Evolutionary conservation across 2,797 vertebrate species (phyloP), one percentile per base, ranked within the genome.

Genomic region (Gallirallus australis): DNA sequence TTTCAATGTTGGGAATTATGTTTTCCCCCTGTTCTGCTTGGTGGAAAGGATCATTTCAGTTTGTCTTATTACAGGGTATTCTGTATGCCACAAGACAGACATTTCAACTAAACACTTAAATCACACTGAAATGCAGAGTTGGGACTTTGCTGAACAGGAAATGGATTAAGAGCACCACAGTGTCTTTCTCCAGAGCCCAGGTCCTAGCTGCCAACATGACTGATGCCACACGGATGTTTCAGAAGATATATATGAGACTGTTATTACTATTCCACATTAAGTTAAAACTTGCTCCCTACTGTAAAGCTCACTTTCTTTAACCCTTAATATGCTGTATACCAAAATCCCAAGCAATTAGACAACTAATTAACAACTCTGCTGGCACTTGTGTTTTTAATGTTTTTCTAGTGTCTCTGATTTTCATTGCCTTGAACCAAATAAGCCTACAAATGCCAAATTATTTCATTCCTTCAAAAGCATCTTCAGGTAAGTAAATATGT

Each of bases 301-400:
- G 20, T 68, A 86, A 86, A 64, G 25, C 24, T 80, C n/a, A 30
- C 33, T 37, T 31, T 70, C 61, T 77, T 75, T 66, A 95, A 72
- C 15, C 45, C 15, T 53, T 60, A 53, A 42, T 15, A 61, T 16
- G 37, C 14, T 2, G 3, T 7, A 18, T 20, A n/a, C 6, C 14
- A n/a, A 78, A 81, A 78, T 30, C 16, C 8, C 28, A 71, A 83
- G 16, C 12, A n/a, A 78, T 24, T 37, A 17, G 17, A 18, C 39
- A 12, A 12, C 21, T 48, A 48, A 31, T 57, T 42, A 69, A 82
- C 35, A 47, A 37, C 39, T 59, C 75, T 19, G 24, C 15, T 50
- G 50, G 12, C 53, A 39, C 35, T 64, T 39, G 35, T 0, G 2
- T 48, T 82, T 80, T 71, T 37, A 64, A 24, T 4, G 10, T 27